phyloP scores from a whole-genome alignment of 2,888 invertebrate species.

The Lasiommata megera region DNA sequence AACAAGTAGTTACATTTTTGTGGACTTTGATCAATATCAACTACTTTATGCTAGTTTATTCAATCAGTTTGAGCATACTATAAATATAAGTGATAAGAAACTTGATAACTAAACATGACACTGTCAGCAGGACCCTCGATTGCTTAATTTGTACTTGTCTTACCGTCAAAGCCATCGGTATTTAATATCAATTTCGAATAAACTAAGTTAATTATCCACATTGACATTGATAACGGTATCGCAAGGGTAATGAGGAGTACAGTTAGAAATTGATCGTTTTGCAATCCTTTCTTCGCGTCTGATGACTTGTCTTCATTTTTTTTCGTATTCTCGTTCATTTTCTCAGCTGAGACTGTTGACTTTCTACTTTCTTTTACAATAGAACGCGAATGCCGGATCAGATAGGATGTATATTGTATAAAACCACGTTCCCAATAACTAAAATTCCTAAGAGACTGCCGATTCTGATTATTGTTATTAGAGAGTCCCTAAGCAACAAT shows the following conservation, averaged over 20 bases:
- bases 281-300: constrained; percentile 29
- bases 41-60: too few species aligned
- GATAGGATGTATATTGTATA: not conserved
- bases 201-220: constrained; percentile 88
- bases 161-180: constrained; percentile 79
- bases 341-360: not conserved
- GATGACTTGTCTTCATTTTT: constrained; percentile 31
- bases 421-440: too few species aligned
- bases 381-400: not conserved
- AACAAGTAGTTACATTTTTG: too few species aligned
- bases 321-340: constrained; percentile 26
- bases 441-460: too few species aligned
- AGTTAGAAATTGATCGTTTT: constrained; percentile 74
- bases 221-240: constrained; percentile 87
- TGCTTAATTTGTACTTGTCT: too few species aligned
- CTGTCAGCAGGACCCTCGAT: too few species aligned
- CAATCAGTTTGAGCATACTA: too few species aligned
- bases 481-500: too few species aligned
- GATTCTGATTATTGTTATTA: too few species aligned
- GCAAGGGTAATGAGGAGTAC: constrained; percentile 84
- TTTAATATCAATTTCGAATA: constrained; percentile 81
- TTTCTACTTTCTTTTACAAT: not conserved
- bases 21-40: too few species aligned
- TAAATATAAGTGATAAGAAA: too few species aligned
- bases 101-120: too few species aligned